A percentile compares a stretch with the other conserved stretches of the same genome.
phyloP scores from a whole-genome alignment of 1,140 invertebrate species.

The Drosophila serrata region DNA sequence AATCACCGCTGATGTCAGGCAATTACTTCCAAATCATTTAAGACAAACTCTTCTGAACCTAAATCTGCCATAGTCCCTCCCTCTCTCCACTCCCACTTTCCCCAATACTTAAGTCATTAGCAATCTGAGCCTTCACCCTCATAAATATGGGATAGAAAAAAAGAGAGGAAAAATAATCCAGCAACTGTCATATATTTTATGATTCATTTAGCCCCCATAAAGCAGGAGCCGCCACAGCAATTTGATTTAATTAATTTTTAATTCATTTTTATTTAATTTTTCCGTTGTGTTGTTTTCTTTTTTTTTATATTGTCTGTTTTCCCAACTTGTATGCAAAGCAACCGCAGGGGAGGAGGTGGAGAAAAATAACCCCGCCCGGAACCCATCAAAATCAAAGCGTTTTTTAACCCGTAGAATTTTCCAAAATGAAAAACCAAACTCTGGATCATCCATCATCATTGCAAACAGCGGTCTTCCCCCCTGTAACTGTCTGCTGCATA shows the following conservation, averaged over 20 bases:
- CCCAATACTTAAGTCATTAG: slow-evolving; percentile 60
- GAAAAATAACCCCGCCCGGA: slow-evolving; percentile 21
- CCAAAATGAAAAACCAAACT: slow-evolving; percentile 71
- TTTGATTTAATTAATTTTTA: slow-evolving; percentile 82
- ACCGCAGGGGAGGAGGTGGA: slow-evolving; percentile 17
- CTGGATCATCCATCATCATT: slow-evolving; percentile 77
- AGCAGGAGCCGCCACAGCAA: slow-evolving; percentile 53
- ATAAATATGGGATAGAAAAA: slow-evolving; percentile 36
- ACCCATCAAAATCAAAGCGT: slow-evolving; percentile 65
- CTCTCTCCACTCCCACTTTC: slow-evolving; percentile 1
- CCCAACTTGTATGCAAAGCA: slow-evolving; percentile 64
- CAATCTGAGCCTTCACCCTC: slow-evolving; percentile 53
- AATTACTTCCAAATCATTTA: slow-evolving; percentile 74
- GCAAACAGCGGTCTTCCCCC: slow-evolving; percentile 42
- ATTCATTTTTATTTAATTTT: slow-evolving; percentile 78
- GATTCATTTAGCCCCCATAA: slow-evolving; percentile 64
- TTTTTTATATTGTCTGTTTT: slow-evolving; percentile 40
- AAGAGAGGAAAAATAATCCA: slow-evolving; percentile 34
- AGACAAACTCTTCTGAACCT: slow-evolving; percentile 26
- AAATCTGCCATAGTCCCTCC: slow-evolving; percentile 15
- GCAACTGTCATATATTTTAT: slow-evolving; percentile 68
- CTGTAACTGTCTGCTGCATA: slow-evolving; percentile 48
- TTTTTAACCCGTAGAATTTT: slow-evolving; percentile 61
- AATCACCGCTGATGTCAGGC: slow-evolving; percentile 59
- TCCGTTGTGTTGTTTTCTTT: slow-evolving; percentile 17